Percentiles rank a stretch among this genome's conserved stretches.
Conservation (phyloP, 2,888 invertebrate genomes). For the Hermaeophaga mercurialis region DNA sequence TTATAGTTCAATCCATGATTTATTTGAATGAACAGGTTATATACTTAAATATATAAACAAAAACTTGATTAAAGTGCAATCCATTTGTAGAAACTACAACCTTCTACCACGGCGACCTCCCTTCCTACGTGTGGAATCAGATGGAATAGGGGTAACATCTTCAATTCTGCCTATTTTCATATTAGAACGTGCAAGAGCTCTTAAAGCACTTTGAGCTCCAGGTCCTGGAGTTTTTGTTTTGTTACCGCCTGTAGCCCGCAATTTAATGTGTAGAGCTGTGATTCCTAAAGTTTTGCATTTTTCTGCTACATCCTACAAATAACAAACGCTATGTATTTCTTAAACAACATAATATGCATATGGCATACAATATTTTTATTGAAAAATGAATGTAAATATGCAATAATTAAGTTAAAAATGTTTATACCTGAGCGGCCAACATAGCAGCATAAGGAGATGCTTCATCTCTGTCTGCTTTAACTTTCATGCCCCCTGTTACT, state of each 20-base stretch:
- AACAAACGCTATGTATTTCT: too few relatives aligned
- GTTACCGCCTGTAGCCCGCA: conserved; percentile 98
- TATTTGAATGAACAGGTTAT: conserved; percentile 29
- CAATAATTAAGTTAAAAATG: too few relatives aligned
- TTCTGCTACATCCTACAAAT: conserved; percentile 89
- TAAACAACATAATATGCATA: too few relatives aligned
- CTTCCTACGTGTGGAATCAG: conserved; percentile 99
- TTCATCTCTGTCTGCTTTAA: conserved; percentile 99
- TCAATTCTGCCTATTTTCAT: conserved; percentile 99
- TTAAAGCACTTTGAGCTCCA: conserved; percentile 96
- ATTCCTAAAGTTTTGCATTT: conserved; percentile 97
- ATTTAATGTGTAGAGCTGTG: conserved; percentile 96
- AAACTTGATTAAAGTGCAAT: conserved; percentile 30
- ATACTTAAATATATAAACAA: conserved; percentile 39
- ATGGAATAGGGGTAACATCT: conserved; percentile 99
- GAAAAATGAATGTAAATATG: too few relatives aligned
- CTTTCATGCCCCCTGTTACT: conserved; percentile 99
- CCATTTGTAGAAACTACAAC: conserved; percentile 71
- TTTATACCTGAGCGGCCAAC: conserved; percentile 95
- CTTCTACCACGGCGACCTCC: conserved; percentile 99
- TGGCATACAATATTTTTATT: too few relatives aligned
- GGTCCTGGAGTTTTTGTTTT: conserved; percentile 99
- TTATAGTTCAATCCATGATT: conserved; percentile 35
- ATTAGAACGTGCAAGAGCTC: conserved; percentile 96
- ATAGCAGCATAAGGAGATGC: conserved; percentile 99